Base-by-base conservation (phyloP, 53 echinoderm and acorn worm species). In the Arbacia lixula region DNA sequence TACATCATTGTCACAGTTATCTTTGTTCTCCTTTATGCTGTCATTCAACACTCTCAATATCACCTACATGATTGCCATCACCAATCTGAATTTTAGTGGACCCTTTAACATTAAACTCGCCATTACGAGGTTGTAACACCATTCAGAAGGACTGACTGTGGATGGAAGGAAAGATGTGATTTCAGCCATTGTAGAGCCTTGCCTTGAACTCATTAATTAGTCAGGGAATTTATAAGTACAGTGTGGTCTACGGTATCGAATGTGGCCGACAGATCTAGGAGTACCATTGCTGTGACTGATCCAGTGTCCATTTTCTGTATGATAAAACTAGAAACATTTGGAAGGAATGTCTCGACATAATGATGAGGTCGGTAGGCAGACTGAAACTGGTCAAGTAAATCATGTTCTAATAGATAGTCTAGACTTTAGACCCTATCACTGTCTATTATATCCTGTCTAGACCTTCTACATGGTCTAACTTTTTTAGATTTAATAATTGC, bases 281-380 rank as follows among this genome's bases (percentile, higher is more conserved):
- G 46, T 9, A 82, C 14, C 63, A 82, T 28, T 34, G 64, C 82
- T 21, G 63, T 82, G 42, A 62, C 43, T 8, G 12, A 22, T 40
- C 64, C 66, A 49, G 4, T 30, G 22, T 83, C 83, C 83, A 83
- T 83, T 29, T 82, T 64, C n/a, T 50, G 11, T 14, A 83, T 50
- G 4, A 63, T 64, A 51, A 51, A 66, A 53, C 66, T 53, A 9
- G 83, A 83, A 31, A 67, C 17, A 52, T 83, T 83, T 6, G 52
- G 52, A 29, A 83, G 83, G 16, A 83, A 52, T 17, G 68, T 66
- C 35, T 83, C 51, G 29, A 83, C 35, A 28, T 46, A 24, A 46
- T 69, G 16, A n/a, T n/a, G n/a, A n/a, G n/a, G n/a, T n/a, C n/a
- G n/a, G n/a, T n/a, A n/a, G n/a, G n/a, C n/a, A n/a, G n/a, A n/a